Evolutionary conservation across 1,140 invertebrate species (phyloP), one percentile per base, ranked within the genome.

Genomic region (Mycetomoellerius zeteki): DNA sequence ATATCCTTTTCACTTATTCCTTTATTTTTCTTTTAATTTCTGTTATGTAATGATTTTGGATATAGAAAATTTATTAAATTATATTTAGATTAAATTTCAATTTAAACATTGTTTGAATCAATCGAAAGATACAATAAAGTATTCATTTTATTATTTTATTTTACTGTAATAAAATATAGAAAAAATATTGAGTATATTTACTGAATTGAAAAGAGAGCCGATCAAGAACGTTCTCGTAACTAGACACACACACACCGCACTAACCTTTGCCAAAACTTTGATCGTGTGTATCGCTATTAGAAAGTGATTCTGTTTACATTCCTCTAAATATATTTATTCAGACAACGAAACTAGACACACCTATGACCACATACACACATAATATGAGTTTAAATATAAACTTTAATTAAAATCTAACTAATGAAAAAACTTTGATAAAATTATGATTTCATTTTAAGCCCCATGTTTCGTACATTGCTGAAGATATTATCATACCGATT

Each of bases 171-270:
- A 21, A 19, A 33, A n/a, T n/a, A 10, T n/a, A 47, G 8, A 78
- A 52, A 67, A 69, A 21, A 67, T 14, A 50, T 50, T 16, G 14
- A 16, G 10, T 47, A 33, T 33, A n/a, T n/a, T 33, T 21, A 30
- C 24, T n/a, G 21, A 86, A 84, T 88, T 87, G 65, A 58, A n/a
- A 89, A 85, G 69, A 76, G 67, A 87, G 86, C 85, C 78, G 91
- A 80, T 93, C 91, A 92, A 92, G 88, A 93, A 93, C 93, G 60
- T 69, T 82, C 86, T 90, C 78, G 88, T 90, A 92, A 90, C 62
- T 92, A 86, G 91, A 91, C n/a, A n/a, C n/a, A n/a, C n/a, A n/a
- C n/a, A n/a, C n/a, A n/a, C 65, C 88, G 64, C 75, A 58, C 71
- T 87, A 88, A 92, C 91, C 87, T 88, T 92, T 91, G 72, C 54